A percentile compares a stretch with the other conserved stretches of the same genome.
phyloP scores from a whole-genome alignment of 2,888 invertebrate species.

The Macrosoma leucophasiata region DNA sequence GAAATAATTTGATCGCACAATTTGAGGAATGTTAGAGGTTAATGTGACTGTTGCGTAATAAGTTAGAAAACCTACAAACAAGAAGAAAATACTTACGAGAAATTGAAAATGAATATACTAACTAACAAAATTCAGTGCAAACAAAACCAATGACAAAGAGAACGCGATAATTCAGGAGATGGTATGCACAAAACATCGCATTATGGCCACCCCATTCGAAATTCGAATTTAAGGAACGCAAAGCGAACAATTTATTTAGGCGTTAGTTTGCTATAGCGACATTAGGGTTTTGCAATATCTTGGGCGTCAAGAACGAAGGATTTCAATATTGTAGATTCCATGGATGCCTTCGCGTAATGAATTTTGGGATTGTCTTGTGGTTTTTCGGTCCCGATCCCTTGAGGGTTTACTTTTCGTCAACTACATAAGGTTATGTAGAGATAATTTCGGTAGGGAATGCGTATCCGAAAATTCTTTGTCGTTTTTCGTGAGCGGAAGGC shows the following conservation, averaged over 20 bases:
- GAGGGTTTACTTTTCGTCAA: constrained; percentile 41
- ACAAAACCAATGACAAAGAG: no score
- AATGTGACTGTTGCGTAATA: no score
- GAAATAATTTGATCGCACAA: no score
- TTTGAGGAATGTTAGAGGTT: no score
- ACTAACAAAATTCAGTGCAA: no score
- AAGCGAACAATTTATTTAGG: constrained; percentile 51
- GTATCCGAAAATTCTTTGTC: constrained; percentile 32
- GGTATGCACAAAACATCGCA: no score
- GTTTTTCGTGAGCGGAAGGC: constrained; percentile 42
- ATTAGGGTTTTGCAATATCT: constrained; percentile 48
- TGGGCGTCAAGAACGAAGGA: constrained; percentile 36
- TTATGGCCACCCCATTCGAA: no score
- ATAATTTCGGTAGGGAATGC: constrained; percentile 31
- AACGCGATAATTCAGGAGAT: no score
- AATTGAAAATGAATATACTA: no score
- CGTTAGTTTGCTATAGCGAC: constrained; percentile 50
- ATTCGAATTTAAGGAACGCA: constrained; percentile 26
- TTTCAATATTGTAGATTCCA: constrained; percentile 75
- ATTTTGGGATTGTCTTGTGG: constrained; percentile 72
- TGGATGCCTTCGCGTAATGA: constrained; percentile 70
- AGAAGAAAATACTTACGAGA: no score
- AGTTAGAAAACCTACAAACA: no score
- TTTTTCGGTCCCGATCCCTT: constrained; percentile 58
- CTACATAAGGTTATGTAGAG: constrained; percentile 31